These are phyloP conservation scores for Oncorhynchus keta DNA, from an alignment of 2,113 vertebrate genomes.

Conservation along the genomic window DNA sequence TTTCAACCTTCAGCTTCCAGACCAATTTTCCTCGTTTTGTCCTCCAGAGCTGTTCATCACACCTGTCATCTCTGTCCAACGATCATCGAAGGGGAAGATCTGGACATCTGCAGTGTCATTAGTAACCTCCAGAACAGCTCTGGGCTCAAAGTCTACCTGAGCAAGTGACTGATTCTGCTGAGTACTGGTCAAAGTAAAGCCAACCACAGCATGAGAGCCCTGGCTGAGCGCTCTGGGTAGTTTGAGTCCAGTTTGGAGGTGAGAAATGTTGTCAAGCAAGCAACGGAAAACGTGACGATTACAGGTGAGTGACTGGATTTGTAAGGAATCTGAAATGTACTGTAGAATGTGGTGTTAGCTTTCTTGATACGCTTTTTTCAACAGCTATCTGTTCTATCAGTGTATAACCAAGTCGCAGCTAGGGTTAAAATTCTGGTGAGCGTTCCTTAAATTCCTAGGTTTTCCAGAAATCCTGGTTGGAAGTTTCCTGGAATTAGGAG, in stretches of 20 bases:
- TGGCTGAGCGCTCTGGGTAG: constrained; percentile 26
- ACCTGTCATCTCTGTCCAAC: not conserved
- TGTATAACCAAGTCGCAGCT: too few species aligned
- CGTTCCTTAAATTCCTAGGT: too few species aligned
- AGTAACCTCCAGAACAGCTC: accelerated
- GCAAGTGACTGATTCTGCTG: constrained; percentile 35
- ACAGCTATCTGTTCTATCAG: too few species aligned
- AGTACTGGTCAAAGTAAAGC: not conserved
- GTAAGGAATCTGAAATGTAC: too few species aligned
- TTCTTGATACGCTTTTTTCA: too few species aligned
- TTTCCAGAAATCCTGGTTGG: too few species aligned
- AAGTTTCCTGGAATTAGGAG: too few species aligned
- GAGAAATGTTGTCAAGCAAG: constrained; percentile 21
- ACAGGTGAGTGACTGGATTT: constrained; percentile 56
- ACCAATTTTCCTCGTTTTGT: not conserved
- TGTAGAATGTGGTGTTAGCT: too few species aligned
- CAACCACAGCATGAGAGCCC: constrained; percentile 22
- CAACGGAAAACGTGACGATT: constrained; percentile 34
- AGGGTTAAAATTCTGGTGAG: too few species aligned
- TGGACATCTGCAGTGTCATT: not conserved
- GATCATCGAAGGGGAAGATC: not conserved
- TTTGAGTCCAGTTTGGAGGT: constrained; percentile 58
- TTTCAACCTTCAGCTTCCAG: not conserved
- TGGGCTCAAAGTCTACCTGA: constrained; percentile 9
- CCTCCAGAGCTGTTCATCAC: not conserved